phyloP scores from a whole-genome alignment of 2,888 invertebrate species.

The Automeris io region DNA sequence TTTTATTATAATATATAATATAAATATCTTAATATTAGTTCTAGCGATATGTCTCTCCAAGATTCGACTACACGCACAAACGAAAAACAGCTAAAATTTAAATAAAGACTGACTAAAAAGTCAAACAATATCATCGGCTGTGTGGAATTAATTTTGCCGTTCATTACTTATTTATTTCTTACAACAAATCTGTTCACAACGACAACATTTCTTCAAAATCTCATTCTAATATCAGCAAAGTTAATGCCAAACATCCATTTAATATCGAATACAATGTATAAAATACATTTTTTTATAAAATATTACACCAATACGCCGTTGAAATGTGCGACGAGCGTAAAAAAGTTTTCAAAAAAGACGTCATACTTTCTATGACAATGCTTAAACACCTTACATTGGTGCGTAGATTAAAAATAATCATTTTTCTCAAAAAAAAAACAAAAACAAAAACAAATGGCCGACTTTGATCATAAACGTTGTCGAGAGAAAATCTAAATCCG shows the following conservation, averaged over 20 bases:
- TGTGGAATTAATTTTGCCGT: conserved; percentile 11
- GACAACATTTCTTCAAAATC: neutral
- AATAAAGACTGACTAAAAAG: conserved; percentile 30
- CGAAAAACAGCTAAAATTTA: conserved; percentile 28
- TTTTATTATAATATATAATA: conserved; percentile 40
- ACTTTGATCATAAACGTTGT: neutral
- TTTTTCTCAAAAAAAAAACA: conserved; percentile 13
- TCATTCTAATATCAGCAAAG: too few species aligned
- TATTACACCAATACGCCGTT: conserved; percentile 45
- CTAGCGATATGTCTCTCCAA: conserved; percentile 75
- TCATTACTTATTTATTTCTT: conserved; percentile 1
- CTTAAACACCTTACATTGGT: conserved; percentile 7
- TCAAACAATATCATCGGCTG: conserved; percentile 37
- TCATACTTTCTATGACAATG: conserved; percentile 24
- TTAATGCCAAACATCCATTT: conserved; percentile 19
- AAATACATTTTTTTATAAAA: conserved; percentile 71
- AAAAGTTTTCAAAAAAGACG: conserved; percentile 71
- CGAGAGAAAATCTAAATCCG: conserved; percentile 9
- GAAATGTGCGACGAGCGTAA: conserved; percentile 34
- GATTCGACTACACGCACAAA: conserved; percentile 61
- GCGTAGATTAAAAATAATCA: conserved; percentile 15
- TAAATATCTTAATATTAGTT: conserved; percentile 60
- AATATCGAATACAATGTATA: conserved; percentile 65
- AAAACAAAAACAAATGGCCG: conserved; percentile 10
- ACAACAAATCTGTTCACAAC: neutral